Evolutionary conservation across 2,113 vertebrate genomes (phyloP).

Genomic region (Gallinago paraguaiae): DNA sequence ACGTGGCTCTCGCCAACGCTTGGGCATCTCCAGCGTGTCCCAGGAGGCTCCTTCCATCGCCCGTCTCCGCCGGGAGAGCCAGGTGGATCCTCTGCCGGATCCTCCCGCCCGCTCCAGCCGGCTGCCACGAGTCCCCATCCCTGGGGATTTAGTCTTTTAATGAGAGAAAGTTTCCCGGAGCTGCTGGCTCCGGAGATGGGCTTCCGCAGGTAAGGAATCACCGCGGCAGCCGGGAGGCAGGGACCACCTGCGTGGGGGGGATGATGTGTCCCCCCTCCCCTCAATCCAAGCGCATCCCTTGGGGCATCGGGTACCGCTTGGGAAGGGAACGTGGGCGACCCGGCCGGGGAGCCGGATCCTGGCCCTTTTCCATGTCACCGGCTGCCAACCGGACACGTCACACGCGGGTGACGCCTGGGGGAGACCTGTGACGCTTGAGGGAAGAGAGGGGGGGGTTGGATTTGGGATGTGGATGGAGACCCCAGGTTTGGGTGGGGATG

Average conservation of each 20-base stretch:
- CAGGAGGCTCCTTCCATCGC: neutral
- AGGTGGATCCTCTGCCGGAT: neutral
- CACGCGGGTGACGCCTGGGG: fast-evolving
- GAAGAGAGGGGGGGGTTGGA: too few species aligned
- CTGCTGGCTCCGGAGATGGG: neutral
- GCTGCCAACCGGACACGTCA: neutral
- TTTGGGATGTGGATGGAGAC: neutral
- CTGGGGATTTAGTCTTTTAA: neutral
- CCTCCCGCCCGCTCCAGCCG: neutral
- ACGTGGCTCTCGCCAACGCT: fast-evolving
- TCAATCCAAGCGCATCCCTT: fast-evolving
- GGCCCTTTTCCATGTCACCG: neutral
- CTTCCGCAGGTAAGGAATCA: neutral
- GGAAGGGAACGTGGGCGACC: neutral
- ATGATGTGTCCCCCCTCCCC: fast-evolving
- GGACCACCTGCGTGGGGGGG: fast-evolving
- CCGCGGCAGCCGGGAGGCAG: neutral
- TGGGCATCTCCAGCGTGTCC: neutral
- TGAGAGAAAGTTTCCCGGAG: neutral
- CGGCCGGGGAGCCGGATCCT: fast-evolving
- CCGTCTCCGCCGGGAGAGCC: fast-evolving
- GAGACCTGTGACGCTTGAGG: neutral
- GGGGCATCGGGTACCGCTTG: fast-evolving
- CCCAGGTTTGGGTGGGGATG: neutral
- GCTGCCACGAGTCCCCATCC: neutral